These are phyloP conservation scores for Chlorodrepanis virens DNA, from an alignment of 2,113 vertebrate species.

Conservation along the genomic window DNA sequence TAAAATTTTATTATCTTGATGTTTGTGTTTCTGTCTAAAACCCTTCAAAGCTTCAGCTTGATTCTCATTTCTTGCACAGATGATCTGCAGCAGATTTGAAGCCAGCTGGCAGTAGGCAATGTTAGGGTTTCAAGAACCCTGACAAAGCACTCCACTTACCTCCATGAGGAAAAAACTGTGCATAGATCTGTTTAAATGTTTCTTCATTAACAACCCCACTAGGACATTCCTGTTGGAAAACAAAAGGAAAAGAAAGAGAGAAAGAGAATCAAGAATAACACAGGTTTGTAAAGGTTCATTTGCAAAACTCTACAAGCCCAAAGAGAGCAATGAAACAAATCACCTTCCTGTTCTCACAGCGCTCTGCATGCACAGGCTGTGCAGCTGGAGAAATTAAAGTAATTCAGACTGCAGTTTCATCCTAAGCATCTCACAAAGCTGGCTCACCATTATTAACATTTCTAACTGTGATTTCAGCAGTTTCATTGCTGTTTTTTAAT, in stretches of 20 bases:
- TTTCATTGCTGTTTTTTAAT: neutral
- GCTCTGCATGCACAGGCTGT: neutral
- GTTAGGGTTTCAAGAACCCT: neutral
- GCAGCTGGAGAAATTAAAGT: neutral
- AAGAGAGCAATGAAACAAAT: neutral
- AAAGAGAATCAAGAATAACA: neutral
- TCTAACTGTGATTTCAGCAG: neutral
- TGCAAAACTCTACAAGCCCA: neutral
- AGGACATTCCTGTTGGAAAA: slow-evolving; percentile 87
- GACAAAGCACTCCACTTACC: slow-evolving; percentile 71
- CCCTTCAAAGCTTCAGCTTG: neutral
- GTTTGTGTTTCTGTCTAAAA: neutral
- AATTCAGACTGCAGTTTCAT: neutral
- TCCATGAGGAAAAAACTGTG: slow-evolving; percentile 97
- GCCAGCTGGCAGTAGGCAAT: neutral
- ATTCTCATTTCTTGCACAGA: neutral
- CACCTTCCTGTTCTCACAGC: neutral
- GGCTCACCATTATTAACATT: neutral
- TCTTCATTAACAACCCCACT: slow-evolving; percentile 94
- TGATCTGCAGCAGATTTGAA: neutral
- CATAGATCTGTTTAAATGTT: slow-evolving; percentile 97
- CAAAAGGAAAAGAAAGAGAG: neutral
- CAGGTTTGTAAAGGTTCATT: neutral
- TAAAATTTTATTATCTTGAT: neutral
- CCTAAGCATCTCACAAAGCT: neutral